These are phyloP conservation scores for Siderastrea radians DNA, from an alignment of 92 coral and sea anemone species.

Conservation along the genomic window DNA sequence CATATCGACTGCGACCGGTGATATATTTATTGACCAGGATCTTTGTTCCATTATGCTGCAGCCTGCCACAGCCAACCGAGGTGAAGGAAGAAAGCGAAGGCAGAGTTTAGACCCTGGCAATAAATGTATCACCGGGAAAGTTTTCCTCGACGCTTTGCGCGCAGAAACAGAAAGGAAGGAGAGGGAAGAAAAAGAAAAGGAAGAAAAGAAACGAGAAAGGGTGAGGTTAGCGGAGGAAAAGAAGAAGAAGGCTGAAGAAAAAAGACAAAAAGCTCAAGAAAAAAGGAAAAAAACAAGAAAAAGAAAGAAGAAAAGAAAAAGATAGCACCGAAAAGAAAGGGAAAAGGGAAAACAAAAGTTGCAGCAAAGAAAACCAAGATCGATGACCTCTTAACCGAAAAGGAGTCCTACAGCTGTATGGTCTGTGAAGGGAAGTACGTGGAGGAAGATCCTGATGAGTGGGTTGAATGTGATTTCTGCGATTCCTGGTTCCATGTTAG, in stretches of 20 bases:
- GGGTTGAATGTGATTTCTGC: constrained; percentile 38
- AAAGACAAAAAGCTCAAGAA: not conserved
- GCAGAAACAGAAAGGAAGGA: constrained; percentile 16
- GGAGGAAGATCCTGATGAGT: not conserved
- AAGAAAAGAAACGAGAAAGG: not conserved
- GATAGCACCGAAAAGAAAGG: not conserved
- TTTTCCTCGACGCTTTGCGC: not conserved
- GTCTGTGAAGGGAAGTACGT: not conserved
- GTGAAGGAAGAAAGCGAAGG: not conserved
- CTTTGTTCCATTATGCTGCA: constrained; percentile 26
- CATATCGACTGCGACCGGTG: constrained; percentile 15
- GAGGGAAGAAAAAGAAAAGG: not conserved
- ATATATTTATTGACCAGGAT: constrained; percentile 6
- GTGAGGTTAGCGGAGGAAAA: not conserved
- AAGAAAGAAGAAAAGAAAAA: not conserved
- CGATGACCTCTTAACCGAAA: not conserved
- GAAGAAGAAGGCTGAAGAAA: not conserved
- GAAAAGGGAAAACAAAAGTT: not conserved
- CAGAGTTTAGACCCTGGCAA: constrained; percentile 24
- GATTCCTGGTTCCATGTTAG: not conserved
- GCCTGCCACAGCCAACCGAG: not conserved
- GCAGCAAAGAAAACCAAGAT: not conserved
- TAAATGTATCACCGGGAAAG: constrained; percentile 8
- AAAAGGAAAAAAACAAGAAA: not conserved
- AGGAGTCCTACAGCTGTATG: not conserved